These are phyloP conservation scores for Sporophila hypoxantha DNA, from an alignment of 2,113 vertebrate genomes.

Conservation along the genomic window DNA sequence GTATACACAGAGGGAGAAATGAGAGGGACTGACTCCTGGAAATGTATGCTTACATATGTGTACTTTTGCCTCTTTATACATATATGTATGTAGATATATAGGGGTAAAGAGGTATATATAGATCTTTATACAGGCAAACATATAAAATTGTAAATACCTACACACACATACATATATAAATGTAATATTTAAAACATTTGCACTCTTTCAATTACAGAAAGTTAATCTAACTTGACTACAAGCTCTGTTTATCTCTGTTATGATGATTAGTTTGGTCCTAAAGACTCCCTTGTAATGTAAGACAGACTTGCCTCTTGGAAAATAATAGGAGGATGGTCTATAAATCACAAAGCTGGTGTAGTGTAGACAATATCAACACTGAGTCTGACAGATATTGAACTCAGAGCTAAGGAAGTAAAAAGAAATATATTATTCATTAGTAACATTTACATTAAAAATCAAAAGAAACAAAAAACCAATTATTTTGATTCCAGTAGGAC, in stretches of 20 bases:
- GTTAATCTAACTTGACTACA: neutral
- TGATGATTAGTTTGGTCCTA: neutral
- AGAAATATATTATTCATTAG: slow-evolving; percentile 6
- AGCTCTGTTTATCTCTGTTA: neutral
- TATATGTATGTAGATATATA: neutral
- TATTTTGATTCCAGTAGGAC: neutral
- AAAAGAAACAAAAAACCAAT: neutral
- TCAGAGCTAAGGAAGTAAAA: slow-evolving; percentile 30
- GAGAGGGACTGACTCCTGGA: neutral
- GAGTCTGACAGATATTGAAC: slow-evolving; percentile 31
- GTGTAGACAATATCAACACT: neutral
- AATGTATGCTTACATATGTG: neutral
- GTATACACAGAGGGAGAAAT: neutral
- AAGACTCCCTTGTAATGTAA: neutral
- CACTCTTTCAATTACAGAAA: neutral
- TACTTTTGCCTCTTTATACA: neutral
- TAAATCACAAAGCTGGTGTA: slow-evolving; percentile 25
- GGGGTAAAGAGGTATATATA: neutral
- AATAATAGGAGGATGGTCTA: neutral
- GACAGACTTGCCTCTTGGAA: neutral
- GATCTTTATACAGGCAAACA: neutral
- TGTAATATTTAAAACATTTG: neutral
- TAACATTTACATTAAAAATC: neutral
- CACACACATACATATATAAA: neutral
- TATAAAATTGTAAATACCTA: neutral